These are phyloP conservation scores for Conops quadrifasciatus DNA, from an alignment of 2,888 invertebrate genomes.

Conservation along the genomic window DNA sequence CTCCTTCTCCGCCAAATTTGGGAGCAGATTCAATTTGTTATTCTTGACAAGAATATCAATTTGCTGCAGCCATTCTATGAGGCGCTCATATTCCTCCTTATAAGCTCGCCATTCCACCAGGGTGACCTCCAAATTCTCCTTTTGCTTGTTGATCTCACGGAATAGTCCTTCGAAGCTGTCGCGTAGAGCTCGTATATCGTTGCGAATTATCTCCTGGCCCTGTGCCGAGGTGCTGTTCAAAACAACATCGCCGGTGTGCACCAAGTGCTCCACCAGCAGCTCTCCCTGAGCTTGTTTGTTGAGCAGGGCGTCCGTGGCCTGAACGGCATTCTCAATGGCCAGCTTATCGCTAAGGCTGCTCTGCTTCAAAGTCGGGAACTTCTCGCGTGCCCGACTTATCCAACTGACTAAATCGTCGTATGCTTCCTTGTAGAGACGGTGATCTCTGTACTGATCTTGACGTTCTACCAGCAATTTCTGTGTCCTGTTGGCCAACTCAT, in stretches of 20 bases:
- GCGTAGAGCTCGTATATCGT: slow-evolving; percentile 84
- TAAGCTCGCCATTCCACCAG: slow-evolving; percentile 88
- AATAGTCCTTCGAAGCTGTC: slow-evolving; percentile 87
- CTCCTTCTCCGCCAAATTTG: slow-evolving; percentile 82
- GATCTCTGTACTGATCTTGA: slow-evolving; percentile 88
- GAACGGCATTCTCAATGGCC: slow-evolving; percentile 87
- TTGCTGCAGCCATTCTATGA: slow-evolving; percentile 93
- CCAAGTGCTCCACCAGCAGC: slow-evolving; percentile 83
- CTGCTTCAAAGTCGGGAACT: slow-evolving; percentile 86
- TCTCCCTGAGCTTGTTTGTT: slow-evolving; percentile 93
- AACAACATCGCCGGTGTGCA: slow-evolving; percentile 87
- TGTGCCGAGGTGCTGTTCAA: slow-evolving; percentile 82
- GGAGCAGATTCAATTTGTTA: slow-evolving; percentile 83
- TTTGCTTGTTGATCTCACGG: slow-evolving; percentile 85
- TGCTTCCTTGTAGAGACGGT: slow-evolving; percentile 88
- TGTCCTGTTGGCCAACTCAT: slow-evolving; percentile 78
- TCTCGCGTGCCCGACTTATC: slow-evolving; percentile 87
- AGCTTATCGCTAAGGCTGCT: slow-evolving; percentile 85
- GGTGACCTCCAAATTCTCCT: slow-evolving; percentile 82
- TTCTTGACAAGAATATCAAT: slow-evolving; percentile 90
- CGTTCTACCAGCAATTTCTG: slow-evolving; percentile 80
- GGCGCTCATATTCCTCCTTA: slow-evolving; percentile 90
- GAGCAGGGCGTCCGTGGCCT: slow-evolving; percentile 83
- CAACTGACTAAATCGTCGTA: slow-evolving; percentile 89
- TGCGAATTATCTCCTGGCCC: slow-evolving; percentile 82